Conservation (phyloP, 2,113 vertebrate genomes). For the Corapipo altera region DNA sequence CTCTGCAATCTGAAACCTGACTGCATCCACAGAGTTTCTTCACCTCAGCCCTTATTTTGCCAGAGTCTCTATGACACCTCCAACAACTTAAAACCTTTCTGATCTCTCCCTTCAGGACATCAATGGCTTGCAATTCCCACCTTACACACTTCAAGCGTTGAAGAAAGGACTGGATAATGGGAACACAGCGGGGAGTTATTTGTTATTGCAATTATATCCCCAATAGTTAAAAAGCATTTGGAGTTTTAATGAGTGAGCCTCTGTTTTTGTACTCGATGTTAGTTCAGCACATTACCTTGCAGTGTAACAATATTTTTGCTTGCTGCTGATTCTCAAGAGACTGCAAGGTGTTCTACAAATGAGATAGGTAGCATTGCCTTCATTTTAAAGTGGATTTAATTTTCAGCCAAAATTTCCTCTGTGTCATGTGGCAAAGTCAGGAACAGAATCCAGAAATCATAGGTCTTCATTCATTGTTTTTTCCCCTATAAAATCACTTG, state of each 20-base stretch:
- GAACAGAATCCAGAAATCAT: neutral
- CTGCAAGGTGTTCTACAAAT: neutral
- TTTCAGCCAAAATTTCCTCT: neutral
- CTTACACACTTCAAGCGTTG: neutral
- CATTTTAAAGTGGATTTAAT: neutral
- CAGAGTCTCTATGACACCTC: neutral
- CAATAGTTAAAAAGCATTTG: neutral
- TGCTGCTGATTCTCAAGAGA: neutral
- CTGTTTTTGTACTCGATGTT: neutral
- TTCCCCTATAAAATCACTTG: neutral
- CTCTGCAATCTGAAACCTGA: neutral
- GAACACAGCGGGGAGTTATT: neutral
- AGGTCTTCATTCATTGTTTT: neutral
- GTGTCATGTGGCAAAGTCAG: neutral
- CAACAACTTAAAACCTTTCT: conserved; percentile 20
- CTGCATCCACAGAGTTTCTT: conserved; percentile 5
- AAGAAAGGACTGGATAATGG: neutral
- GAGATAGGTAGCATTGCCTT: neutral
- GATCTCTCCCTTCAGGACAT: neutral
- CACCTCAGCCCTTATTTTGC: conserved; percentile 7
- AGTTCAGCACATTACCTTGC: neutral
- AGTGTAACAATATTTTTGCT: neutral
- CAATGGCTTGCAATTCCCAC: neutral
- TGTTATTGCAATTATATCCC: conserved; percentile 10
- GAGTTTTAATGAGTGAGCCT: neutral